phyloP scores from a whole-genome alignment of 2,888 invertebrate genomes.

The Nymphalis urticae region DNA sequence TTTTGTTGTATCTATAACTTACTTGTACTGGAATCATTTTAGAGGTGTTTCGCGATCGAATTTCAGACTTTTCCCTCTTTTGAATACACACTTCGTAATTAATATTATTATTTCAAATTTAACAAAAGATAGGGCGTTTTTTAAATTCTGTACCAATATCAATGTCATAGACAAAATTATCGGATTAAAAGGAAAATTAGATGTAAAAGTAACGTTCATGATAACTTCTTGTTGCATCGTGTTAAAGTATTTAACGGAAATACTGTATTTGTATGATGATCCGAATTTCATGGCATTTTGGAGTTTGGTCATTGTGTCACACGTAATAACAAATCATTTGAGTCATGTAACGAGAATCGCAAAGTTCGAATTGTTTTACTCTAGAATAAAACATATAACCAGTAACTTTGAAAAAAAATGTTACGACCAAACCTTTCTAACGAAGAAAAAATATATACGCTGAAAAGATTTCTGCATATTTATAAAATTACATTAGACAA shows the following conservation, averaged over 20 bases:
- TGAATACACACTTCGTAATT: constrained; percentile 11
- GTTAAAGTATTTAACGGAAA: constrained; percentile 9
- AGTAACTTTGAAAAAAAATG: constrained; percentile 6
- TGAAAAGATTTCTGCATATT: constrained; percentile 16
- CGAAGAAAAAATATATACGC: constrained; percentile 1
- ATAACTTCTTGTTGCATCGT: not conserved
- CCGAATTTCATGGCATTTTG: constrained; percentile 3
- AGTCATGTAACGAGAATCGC: constrained; percentile 17
- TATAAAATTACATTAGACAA: constrained; percentile 24
- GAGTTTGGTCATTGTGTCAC: not conserved
- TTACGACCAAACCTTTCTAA: not conserved
- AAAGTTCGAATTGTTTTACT: constrained; percentile 22
- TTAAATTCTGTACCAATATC: not conserved
- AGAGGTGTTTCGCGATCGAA: too few relatives aligned
- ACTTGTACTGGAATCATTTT: too few relatives aligned
- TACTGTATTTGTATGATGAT: constrained; percentile 1
- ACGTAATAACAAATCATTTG: constrained; percentile 14
- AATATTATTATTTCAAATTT: constrained; percentile 2
- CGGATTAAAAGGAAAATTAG: not conserved
- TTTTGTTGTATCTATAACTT: too few relatives aligned
- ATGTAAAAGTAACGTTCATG: not conserved
- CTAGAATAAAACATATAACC: constrained; percentile 17
- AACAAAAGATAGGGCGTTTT: not conserved
- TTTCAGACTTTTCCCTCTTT: not conserved
- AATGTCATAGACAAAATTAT: not conserved